phyloP scores from a whole-genome alignment of 2,888 invertebrate species.

The Lochmaea crataegi region DNA sequence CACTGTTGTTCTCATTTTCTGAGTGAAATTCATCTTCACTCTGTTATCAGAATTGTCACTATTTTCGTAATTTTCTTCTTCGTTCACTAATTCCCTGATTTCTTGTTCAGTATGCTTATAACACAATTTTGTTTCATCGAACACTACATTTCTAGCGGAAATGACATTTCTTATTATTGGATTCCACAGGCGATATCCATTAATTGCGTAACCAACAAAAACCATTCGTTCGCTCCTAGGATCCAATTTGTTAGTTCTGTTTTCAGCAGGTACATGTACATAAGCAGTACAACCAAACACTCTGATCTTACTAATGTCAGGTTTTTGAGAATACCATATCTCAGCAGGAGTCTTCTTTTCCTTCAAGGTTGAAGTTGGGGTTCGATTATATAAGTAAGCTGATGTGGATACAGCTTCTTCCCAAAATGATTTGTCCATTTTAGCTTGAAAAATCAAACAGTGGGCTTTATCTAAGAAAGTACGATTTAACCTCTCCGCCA shows the following conservation, averaged over 20 bases:
- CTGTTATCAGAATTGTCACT: neutral
- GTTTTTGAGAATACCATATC: slow-evolving; percentile 41
- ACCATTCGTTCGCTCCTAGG: slow-evolving; percentile 40
- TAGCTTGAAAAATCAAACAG: no score
- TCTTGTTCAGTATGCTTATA: neutral
- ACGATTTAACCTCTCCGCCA: no score
- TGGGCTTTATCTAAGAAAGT: no score
- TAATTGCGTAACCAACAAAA: slow-evolving; percentile 47
- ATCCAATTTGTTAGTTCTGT: slow-evolving; percentile 48
- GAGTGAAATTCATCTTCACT: neutral
- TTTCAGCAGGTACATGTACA: slow-evolving; percentile 43
- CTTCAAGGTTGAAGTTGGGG: no score
- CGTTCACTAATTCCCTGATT: neutral
- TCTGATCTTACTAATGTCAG: slow-evolving; percentile 45
- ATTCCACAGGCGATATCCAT: slow-evolving; percentile 51
- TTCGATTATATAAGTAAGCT: no score
- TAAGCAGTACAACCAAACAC: slow-evolving; percentile 48
- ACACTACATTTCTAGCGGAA: slow-evolving; percentile 43
- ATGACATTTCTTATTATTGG: slow-evolving; percentile 41
- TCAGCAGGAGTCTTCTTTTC: slow-evolving; percentile 41
- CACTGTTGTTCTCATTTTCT: neutral
- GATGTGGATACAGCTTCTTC: no score
- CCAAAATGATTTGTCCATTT: no score
- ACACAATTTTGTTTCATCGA: neutral
- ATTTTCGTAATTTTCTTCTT: neutral